These are phyloP conservation scores for Euplagia quadripunctaria DNA, from an alignment of 2,888 invertebrate genomes.

Conservation along the genomic window DNA sequence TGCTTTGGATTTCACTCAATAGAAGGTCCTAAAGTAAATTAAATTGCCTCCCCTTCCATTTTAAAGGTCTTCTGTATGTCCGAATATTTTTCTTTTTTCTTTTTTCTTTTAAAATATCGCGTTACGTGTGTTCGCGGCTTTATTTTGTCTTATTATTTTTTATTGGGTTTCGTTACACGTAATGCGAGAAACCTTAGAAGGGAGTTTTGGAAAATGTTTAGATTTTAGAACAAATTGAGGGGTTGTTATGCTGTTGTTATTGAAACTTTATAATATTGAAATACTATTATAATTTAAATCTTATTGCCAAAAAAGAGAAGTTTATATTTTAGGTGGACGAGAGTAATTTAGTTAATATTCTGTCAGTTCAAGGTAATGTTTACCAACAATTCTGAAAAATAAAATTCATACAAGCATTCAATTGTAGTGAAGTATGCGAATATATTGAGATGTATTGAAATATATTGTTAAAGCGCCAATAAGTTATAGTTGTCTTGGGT, in stretches of 20 bases:
- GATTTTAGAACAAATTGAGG: conserved; percentile 23
- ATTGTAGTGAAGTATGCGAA: too few relatives aligned
- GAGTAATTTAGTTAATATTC: too few relatives aligned
- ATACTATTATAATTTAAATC: too few relatives aligned
- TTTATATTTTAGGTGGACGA: too few relatives aligned
- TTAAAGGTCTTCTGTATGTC: conserved; percentile 82
- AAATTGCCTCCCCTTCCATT: conserved; percentile 78
- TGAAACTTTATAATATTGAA: background rate
- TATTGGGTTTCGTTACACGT: conserved; percentile 65
- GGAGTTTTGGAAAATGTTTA: conserved; percentile 35
- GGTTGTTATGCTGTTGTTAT: conserved; percentile 21
- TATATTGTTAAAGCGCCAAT: too few relatives aligned
- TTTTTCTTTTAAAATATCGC: conserved; percentile 79
- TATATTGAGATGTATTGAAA: too few relatives aligned
- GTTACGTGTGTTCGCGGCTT: conserved; percentile 70
- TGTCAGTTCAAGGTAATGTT: too few relatives aligned
- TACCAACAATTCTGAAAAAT: too few relatives aligned
- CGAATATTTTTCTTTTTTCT: conserved; percentile 50
- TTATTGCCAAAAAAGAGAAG: too few relatives aligned
- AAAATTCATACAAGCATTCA: too few relatives aligned
- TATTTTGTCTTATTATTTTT: conserved; percentile 77
- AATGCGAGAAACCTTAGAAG: conserved; percentile 75
- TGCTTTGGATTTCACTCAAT: conserved; percentile 84
- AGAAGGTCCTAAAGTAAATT: conserved; percentile 78
- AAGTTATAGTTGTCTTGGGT: too few relatives aligned